These are phyloP conservation scores for Acromyrmex heyeri DNA, from an alignment of 1,140 invertebrate genomes.

Conservation along the genomic window DNA sequence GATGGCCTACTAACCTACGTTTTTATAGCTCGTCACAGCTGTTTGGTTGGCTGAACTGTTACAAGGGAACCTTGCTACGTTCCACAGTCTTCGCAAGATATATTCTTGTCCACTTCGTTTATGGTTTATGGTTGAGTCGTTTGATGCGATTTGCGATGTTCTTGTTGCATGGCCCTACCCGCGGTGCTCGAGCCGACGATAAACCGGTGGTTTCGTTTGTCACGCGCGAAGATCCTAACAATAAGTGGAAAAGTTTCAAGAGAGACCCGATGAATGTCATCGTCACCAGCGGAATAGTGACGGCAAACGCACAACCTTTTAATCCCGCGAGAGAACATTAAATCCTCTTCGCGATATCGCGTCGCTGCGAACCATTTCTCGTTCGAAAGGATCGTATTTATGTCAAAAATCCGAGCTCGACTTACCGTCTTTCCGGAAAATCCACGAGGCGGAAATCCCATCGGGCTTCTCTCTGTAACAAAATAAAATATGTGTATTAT, in stretches of 20 bases:
- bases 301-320: not conserved
- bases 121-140: conserved; percentile 83
- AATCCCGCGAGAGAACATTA: conserved; percentile 47
- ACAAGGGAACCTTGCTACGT: conserved; percentile 87
- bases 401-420: conserved; percentile 39
- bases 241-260: not conserved
- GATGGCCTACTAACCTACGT: conserved; percentile 84
- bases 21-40: conserved; percentile 87
- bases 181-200: conserved; percentile 80
- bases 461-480: conserved; percentile 34
- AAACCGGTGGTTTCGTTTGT: not conserved
- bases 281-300: not conserved
- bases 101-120: conserved; percentile 80
- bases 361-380: conserved; percentile 51
- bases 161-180: conserved; percentile 85
- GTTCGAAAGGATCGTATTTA: conserved; percentile 42
- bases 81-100: conserved; percentile 86
- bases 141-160: conserved; percentile 85
- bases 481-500: not conserved
- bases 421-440: conserved; percentile 40
- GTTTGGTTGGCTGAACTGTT: conserved; percentile 87
- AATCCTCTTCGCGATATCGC: conserved; percentile 43
- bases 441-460: conserved; percentile 28
- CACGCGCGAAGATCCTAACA: not conserved
- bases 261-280: not conserved